phyloP scores from a whole-genome alignment of 2,797 vertebrate species.

The Valencia hispanica region DNA sequence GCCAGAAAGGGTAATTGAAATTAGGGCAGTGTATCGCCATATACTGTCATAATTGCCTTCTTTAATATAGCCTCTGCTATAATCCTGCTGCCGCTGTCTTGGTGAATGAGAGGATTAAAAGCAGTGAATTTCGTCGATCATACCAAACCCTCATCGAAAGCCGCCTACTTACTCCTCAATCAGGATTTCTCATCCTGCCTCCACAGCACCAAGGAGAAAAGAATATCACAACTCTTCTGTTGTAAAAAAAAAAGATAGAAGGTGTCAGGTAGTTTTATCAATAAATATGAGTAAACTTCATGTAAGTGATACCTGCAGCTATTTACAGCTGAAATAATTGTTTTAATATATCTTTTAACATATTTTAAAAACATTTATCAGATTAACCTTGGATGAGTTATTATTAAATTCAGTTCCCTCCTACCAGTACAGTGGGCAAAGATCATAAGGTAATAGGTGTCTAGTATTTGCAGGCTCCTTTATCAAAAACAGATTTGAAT shows the following conservation, averaged over 20 bases:
- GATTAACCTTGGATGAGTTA: conserved; percentile 43
- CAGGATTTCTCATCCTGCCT: conserved; percentile 27
- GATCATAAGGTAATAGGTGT: conserved; percentile 49
- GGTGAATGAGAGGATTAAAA: conserved; percentile 77
- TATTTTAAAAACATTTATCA: conserved; percentile 38
- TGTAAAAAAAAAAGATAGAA: conserved; percentile 18
- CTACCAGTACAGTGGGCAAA: conserved; percentile 23
- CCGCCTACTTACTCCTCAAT: conserved; percentile 45
- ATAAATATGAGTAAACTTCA: background rate
- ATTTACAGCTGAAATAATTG: conserved; percentile 34
- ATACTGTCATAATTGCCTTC: conserved; percentile 75
- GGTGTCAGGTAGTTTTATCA: conserved; percentile 5
- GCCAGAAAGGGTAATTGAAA: conserved; percentile 70
- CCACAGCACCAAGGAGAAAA: conserved; percentile 9
- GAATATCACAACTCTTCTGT: background rate
- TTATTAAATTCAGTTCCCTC: conserved; percentile 46
- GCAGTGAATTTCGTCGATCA: conserved; percentile 43
- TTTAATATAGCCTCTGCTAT: conserved; percentile 70
- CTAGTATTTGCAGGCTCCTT: conserved; percentile 17
- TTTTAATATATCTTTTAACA: no score
- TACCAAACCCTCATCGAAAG: conserved; percentile 33
- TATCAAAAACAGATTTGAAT: conserved; percentile 19
- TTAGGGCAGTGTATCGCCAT: conserved; percentile 69
- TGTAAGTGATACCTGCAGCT: conserved; percentile 7
- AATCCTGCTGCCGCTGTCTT: conserved; percentile 71